These are phyloP conservation scores for Nemurella pictetii DNA, from an alignment of 2,888 invertebrate species.

Conservation along the genomic window DNA sequence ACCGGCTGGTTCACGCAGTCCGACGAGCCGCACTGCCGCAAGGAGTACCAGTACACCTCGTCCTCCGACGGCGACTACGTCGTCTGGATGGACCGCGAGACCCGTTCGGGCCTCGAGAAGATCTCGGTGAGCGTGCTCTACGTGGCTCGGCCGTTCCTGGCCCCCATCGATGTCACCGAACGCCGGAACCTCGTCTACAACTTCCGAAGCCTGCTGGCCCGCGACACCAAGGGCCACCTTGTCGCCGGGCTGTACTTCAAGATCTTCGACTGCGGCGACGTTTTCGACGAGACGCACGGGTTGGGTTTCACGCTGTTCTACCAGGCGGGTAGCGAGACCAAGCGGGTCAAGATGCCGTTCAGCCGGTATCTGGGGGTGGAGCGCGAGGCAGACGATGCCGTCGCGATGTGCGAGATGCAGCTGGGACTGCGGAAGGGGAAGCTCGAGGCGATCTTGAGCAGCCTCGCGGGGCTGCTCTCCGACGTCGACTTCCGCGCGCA, in stretches of 20 bases:
- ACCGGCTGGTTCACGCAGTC: conserved; percentile 87
- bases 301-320: conserved; percentile 74
- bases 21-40: conserved; percentile 72
- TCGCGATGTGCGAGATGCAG: conserved; percentile 71
- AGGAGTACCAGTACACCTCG: conserved; percentile 82
- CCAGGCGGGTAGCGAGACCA: conserved; percentile 63
- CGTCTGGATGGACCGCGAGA: conserved; percentile 83
- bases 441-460: conserved; percentile 64
- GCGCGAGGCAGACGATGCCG: conserved; percentile 57
- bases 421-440: conserved; percentile 69
- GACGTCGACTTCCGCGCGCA: conserved; percentile 75
- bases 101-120: conserved; percentile 63
- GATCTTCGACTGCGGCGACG: conserved; percentile 57
- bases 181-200: conserved; percentile 87
- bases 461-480: conserved; percentile 67
- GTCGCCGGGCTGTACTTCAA: conserved; percentile 86
- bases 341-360: conserved; percentile 75
- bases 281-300: background rate
- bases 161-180: conserved; percentile 84
- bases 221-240: conserved; percentile 82
- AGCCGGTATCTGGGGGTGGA: conserved; percentile 58
- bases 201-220: conserved; percentile 68
- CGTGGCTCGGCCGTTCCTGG: conserved; percentile 75
- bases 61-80: conserved; percentile 74
- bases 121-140: conserved; percentile 71